These are phyloP conservation scores for Oryctolagus cuniculus DNA, from an alignment of 2,113 vertebrate genomes.

Conservation along the genomic window DNA sequence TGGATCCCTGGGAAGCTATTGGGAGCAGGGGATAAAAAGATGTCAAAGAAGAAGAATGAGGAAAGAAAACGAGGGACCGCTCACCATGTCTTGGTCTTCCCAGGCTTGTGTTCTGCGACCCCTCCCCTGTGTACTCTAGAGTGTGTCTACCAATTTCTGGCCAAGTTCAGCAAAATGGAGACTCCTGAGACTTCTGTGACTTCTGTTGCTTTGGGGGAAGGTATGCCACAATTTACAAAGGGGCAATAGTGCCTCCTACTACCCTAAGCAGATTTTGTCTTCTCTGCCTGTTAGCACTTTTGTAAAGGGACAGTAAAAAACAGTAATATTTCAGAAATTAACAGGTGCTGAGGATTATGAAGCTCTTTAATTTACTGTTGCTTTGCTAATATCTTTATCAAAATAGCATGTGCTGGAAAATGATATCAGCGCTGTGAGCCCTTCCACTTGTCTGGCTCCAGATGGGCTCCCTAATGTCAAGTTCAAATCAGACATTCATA, in stretches of 20 bases:
- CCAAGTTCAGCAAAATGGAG: not conserved
- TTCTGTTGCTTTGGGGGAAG: not conserved
- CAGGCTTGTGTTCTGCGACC: not conserved
- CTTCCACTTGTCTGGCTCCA: not conserved
- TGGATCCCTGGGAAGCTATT: not conserved
- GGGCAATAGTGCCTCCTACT: not conserved
- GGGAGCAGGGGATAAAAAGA: not conserved
- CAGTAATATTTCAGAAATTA: slow-evolving; percentile 78
- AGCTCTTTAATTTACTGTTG: slow-evolving; percentile 54
- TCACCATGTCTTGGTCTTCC: not conserved
- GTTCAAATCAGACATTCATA: not conserved
- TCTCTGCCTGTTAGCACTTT: slow-evolving; percentile 55
- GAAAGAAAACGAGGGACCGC: not conserved
- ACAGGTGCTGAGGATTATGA: slow-evolving; percentile 52
- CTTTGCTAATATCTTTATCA: slow-evolving; percentile 74
- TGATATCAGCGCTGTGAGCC: not conserved
- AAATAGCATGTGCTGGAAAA: slow-evolving; percentile 49
- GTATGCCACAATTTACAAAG: not conserved
- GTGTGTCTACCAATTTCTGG: not conserved
- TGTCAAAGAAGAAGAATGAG: not conserved
- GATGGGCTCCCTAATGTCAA: fast-evolving
- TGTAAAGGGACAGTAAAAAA: slow-evolving; percentile 69
- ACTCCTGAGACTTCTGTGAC: not conserved
- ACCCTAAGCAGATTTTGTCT: not conserved
- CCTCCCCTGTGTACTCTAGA: not conserved